Evolutionary conservation across 2,888 invertebrate species (phyloP), one percentile per base, ranked within the genome.

Genomic region (Cephus rjabovi): DNA sequence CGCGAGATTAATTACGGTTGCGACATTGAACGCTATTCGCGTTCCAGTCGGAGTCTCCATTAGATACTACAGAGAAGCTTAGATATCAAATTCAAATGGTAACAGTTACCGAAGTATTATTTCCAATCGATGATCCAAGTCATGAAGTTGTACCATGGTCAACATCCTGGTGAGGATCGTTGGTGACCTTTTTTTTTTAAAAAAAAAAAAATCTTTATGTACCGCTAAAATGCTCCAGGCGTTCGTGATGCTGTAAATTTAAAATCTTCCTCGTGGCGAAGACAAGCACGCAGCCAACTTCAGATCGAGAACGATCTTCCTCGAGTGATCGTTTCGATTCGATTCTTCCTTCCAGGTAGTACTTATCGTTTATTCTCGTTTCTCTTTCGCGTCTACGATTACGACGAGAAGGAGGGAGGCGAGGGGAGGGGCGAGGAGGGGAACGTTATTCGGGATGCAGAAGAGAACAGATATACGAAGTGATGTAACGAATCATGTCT

Each of bases 201-300:
- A 37, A 37, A 37, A 37, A 12, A 56, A 40, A 15, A 56, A 56
- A 56, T 23, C 56, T 56, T 2, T 9, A 56, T 56, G 23, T 56
- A 56, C 56, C 56, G 56, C 56, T 56, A 56, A 56, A 56, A 23
- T 69, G 77, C 81, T 79, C 73, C 77, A 73, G 80, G 82, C 81
- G 79, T 79, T 82, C 79, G 77, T 78, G 80, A 81, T 81, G 77
- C 71, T 77, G 68, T 79, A 75, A 78, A 77, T 81, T 81, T 80
- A 76, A 78, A 76, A 40, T 73, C 77, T 74, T 73, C 77, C 70
- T 74, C 68, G 75, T 78, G 75, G 73, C 73, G 56, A 77, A 68
- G 74, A 77, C 34, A 23, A 76, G 56, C 56, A 56, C 23, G 56
- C 56, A 56, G 56, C 15, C 56, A 56, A 23, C 56, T 56, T 56